Evolutionary conservation across 2,113 vertebrate species (phyloP).

Genomic region (Callorhinus ursinus): DNA sequence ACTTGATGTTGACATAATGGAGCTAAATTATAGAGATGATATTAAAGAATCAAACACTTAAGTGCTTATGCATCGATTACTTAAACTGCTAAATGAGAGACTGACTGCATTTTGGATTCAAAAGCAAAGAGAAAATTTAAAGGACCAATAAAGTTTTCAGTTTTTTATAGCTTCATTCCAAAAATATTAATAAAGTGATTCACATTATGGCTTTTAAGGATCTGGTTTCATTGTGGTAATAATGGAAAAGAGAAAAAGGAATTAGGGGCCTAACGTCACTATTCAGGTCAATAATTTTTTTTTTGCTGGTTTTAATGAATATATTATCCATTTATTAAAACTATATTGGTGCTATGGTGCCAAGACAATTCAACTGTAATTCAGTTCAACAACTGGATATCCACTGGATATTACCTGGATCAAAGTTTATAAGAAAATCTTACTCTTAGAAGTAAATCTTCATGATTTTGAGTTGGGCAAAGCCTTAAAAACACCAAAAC

Average conservation of each 20-base stretch:
- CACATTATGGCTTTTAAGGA: neutral
- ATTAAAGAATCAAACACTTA: neutral
- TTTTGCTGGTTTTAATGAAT: neutral
- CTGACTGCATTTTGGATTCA: neutral
- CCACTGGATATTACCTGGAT: neutral
- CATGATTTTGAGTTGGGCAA: neutral
- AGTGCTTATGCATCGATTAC: neutral
- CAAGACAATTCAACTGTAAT: neutral
- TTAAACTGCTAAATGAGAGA: conserved; percentile 10
- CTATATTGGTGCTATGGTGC: neutral
- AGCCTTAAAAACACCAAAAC: neutral
- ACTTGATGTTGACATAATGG: conserved; percentile 29
- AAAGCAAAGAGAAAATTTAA: conserved; percentile 13
- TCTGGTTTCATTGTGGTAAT: neutral
- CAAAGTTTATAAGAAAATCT: neutral
- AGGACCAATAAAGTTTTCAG: neutral
- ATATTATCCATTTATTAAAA: conserved; percentile 10
- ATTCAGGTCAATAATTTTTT: neutral
- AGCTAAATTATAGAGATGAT: conserved; percentile 4
- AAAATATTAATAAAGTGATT: conserved; percentile 37
- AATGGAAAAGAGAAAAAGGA: neutral
- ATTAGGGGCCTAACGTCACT: neutral
- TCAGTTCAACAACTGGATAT: neutral
- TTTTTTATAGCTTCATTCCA: conserved; percentile 6
- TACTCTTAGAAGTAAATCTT: neutral